Conservation (phyloP, 2,888 invertebrate species). For the Reticulitermes lucifugus region DNA sequence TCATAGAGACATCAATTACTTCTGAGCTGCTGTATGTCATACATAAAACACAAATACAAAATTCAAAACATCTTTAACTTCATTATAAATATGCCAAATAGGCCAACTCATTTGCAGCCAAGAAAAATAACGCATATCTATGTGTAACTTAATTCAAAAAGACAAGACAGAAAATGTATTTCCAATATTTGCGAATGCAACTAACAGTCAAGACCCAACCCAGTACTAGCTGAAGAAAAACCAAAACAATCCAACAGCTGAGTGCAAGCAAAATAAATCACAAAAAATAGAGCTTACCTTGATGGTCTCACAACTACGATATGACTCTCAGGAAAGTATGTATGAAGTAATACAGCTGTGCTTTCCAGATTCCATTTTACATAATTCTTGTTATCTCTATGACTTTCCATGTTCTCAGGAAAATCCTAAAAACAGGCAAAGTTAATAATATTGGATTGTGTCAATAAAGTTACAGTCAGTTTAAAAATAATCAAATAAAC, state of each 20-base stretch:
- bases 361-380: constrained; percentile 85
- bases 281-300: constrained; percentile 66
- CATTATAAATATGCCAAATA: background rate
- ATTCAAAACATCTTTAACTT: background rate
- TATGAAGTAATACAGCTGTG: constrained; percentile 76
- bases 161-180: background rate
- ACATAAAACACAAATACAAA: background rate
- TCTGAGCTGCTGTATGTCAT: background rate
- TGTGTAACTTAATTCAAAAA: background rate
- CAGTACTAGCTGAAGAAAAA: background rate
- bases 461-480: too few species aligned
- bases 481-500: too few species aligned
- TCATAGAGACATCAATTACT: background rate
- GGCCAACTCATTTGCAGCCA: background rate
- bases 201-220: background rate
- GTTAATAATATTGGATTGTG: background rate
- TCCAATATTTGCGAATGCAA: constrained; percentile 3
- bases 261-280: constrained; percentile 1
- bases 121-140: background rate
- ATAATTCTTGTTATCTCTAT: constrained; percentile 80
- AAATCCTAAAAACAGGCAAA: constrained; percentile 74
- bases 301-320: constrained; percentile 79
- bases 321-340: constrained; percentile 78
- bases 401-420: constrained; percentile 82
- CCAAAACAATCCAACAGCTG: background rate